Conservation (phyloP, 2,888 invertebrate genomes). For the Dastarcus helophoroides region DNA sequence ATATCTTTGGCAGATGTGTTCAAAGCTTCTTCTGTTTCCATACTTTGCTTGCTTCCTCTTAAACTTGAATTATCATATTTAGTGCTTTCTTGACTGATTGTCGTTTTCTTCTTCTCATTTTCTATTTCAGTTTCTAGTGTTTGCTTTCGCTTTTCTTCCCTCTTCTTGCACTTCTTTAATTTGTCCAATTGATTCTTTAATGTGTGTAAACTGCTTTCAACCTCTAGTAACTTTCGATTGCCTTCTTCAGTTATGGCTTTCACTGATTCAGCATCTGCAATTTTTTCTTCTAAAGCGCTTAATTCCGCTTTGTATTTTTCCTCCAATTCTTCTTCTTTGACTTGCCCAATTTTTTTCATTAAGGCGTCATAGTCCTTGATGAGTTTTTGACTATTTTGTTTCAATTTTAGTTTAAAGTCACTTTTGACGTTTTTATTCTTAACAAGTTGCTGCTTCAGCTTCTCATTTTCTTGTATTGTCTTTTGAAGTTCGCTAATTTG, state of each 20-base stretch:
- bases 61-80: constrained; percentile 9
- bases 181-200: constrained; percentile 68
- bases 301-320: constrained; percentile 33
- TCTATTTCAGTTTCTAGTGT: constrained; percentile 56
- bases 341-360: constrained; percentile 44
- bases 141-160: constrained; percentile 60
- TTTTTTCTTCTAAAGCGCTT: constrained; percentile 35
- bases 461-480: constrained; percentile 61
- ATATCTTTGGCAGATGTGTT: too few relatives aligned
- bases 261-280: constrained; percentile 32
- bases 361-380: constrained; percentile 49
- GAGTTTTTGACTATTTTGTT: constrained; percentile 50
- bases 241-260: constrained; percentile 47
- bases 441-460: constrained; percentile 57
- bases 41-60: constrained; percentile 16
- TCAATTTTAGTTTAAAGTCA: constrained; percentile 46
- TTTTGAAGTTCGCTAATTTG: constrained; percentile 58
- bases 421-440: constrained; percentile 46
- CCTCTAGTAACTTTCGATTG: constrained; percentile 53
- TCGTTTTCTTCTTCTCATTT: constrained; percentile 36
- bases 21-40: constrained; percentile 6
- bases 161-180: constrained; percentile 58
- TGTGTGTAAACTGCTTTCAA: constrained; percentile 60
- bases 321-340: constrained; percentile 30
- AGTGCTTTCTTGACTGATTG: constrained; percentile 17